Base-by-base conservation (phyloP, 2,888 invertebrate species). In the Craniophora ligustri region DNA sequence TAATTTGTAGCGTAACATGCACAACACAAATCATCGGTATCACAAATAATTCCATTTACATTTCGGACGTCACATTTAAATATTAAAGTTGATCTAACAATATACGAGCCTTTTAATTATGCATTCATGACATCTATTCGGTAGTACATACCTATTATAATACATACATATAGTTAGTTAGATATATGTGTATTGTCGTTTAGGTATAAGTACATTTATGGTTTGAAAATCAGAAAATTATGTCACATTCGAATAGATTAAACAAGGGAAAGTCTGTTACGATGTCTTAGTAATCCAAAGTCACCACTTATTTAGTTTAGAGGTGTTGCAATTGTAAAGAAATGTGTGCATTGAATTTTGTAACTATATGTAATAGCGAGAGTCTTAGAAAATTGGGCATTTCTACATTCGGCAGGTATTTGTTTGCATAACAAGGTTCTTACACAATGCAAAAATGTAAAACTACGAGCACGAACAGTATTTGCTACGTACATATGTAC, bases 21-120 rank as follows among this genome's bases (percentile, higher is more conserved):
- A 75, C 75, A 70, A 67, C 57, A 68, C 67, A 71, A 56, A 67
- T 64, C 65, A 59, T 57, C 53, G 57, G 55, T 19, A 19, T 2
- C 5, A 5, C 19, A 5, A 4, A 4, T 10, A 10, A n/a, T 75
- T 74, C 57, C 49, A 46, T 70, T 53, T 62, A 67, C 64, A 66
- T 68, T 71, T 69, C 42, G 45, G 50, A 50, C 28, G 54, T 44
- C 36, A 31, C 32, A 57, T 59, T 61, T 51, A 58, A 68, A 67
- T 68, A 68, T 70, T 67, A 51, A 64, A 50, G 6, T 48, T 15
- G 14, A 16, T 35, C 49, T 60, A 54, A 60, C 44, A 45, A 50
- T 39, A 14, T 38, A 39, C 16, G 39, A 38, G 23, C 13, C 18
- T 39, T 44, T 64, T 15, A 46, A 56, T 60, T 54, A 57, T 53